These are phyloP conservation scores for Xylota sylvarum DNA, from an alignment of 2,888 invertebrate species.

Conservation along the genomic window DNA sequence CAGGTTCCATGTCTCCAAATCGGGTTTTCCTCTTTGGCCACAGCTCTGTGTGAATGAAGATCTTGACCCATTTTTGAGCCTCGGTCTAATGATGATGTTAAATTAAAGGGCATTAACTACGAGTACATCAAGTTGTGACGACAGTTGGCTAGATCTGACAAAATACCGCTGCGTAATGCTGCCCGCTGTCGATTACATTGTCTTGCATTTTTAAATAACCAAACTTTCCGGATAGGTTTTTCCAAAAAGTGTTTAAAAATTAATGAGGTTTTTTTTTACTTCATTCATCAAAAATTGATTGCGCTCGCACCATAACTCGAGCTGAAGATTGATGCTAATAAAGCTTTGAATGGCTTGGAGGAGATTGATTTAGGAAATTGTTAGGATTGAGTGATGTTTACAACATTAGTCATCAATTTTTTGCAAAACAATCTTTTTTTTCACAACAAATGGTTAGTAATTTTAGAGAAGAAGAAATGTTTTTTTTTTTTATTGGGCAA, in stretches of 20 bases:
- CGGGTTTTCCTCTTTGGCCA: slow-evolving; percentile 27
- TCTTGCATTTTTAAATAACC: neutral
- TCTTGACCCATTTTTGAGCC: slow-evolving; percentile 50
- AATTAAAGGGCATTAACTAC: slow-evolving; percentile 15
- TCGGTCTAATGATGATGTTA: slow-evolving; percentile 20
- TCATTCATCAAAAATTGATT: slow-evolving; percentile 25
- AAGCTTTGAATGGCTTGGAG: neutral
- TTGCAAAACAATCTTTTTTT: slow-evolving; percentile 18
- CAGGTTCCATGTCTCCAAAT: slow-evolving; percentile 33
- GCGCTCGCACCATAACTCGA: slow-evolving; percentile 2
- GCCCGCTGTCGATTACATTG: neutral
- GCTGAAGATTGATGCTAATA: slow-evolving; percentile 24
- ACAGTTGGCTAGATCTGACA: neutral
- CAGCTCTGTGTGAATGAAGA: slow-evolving; percentile 17
- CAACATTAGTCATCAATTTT: slow-evolving; percentile 10
- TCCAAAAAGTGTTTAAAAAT: neutral
- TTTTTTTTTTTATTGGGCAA: neutral
- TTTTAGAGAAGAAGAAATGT: neutral
- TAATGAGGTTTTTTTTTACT: neutral
- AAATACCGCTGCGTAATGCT: neutral
- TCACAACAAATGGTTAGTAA: slow-evolving; percentile 4
- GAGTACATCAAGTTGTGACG: neutral
- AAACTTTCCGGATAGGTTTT: neutral
- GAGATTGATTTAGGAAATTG: neutral
- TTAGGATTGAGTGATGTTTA: neutral